Evolutionary conservation across 1,140 invertebrate genomes (phyloP).

Genomic region (Drosophila tani): DNA sequence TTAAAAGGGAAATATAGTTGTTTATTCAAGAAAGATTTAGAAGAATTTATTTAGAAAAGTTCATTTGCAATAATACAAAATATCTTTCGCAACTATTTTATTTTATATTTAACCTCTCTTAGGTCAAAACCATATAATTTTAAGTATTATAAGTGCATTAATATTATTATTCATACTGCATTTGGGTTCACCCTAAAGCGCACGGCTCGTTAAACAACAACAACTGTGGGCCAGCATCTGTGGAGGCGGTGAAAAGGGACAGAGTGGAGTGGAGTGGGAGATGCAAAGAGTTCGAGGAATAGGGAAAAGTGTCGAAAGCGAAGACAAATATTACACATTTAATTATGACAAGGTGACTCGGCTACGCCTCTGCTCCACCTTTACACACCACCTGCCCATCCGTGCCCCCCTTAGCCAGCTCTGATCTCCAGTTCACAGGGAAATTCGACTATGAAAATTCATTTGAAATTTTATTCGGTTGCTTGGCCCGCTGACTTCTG

Average conservation of each 20-base stretch:
- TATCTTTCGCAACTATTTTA: too few species aligned
- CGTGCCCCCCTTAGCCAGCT: neutral
- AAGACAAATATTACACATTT: conserved; percentile 78
- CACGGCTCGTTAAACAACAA: conserved; percentile 53
- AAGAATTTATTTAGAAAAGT: too few species aligned
- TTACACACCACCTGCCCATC: conserved; percentile 1
- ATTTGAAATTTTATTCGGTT: conserved; percentile 34
- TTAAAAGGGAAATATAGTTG: too few species aligned
- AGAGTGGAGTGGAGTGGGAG: neutral
- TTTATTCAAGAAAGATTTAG: too few species aligned
- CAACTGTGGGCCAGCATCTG: conserved; percentile 19
- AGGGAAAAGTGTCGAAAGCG: conserved; percentile 68
- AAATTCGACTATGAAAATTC: conserved; percentile 49
- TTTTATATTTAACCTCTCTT: too few species aligned
- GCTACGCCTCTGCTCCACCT: conserved; percentile 23
- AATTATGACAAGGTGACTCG: conserved; percentile 70
- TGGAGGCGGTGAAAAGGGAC: conserved; percentile 10
- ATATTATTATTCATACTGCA: too few species aligned
- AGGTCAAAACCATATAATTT: too few species aligned
- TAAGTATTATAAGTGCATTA: too few species aligned
- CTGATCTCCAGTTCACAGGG: conserved; percentile 20
- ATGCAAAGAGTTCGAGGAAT: conserved; percentile 26
- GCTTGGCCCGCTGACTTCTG: conserved; percentile 46
- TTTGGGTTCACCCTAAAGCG: conserved; percentile 6
- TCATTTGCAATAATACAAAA: too few species aligned